These are phyloP conservation scores for Antennarius maculatus DNA, from an alignment of 2,797 vertebrate species.

Conservation along the genomic window DNA sequence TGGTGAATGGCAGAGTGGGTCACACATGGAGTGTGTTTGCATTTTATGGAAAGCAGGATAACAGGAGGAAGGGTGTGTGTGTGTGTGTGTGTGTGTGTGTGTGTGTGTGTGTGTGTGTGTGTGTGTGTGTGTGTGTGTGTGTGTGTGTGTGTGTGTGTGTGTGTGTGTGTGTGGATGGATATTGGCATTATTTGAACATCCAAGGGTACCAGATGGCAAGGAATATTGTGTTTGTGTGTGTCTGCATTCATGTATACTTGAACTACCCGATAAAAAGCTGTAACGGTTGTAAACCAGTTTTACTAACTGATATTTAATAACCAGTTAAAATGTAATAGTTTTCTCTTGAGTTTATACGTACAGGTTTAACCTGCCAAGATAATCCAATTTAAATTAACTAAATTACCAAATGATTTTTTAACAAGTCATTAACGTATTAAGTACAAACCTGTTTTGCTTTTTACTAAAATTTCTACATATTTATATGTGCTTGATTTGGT, in stretches of 20 bases:
- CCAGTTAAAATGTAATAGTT: neutral
- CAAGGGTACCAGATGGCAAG: slow-evolving; percentile 65
- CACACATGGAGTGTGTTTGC: slow-evolving; percentile 66
- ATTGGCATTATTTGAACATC: slow-evolving; percentile 52
- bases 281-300: slow-evolving; percentile 33
- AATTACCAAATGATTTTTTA: neutral
- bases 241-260: slow-evolving; percentile 37
- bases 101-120: slow-evolving; percentile 6
- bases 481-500: neutral
- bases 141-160: slow-evolving; percentile 30
- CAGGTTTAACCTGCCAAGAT: no score
- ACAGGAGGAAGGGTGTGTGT: slow-evolving; percentile 64
- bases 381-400: neutral
- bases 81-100: slow-evolving; percentile 23
- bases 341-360: no score
- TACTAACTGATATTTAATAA: slow-evolving; percentile 25
- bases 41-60: slow-evolving; percentile 53
- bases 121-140: slow-evolving; percentile 35
- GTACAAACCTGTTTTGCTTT: no score
- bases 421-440: no score
- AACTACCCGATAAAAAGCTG: slow-evolving; percentile 29
- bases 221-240: slow-evolving; percentile 49
- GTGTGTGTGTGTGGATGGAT: slow-evolving; percentile 51
- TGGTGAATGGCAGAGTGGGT: slow-evolving; percentile 68
- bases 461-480: neutral